Evolutionary conservation across 2,888 invertebrate genomes (phyloP), one percentile per base, ranked within the genome.

Genomic region (Xestia ashworthii): DNA sequence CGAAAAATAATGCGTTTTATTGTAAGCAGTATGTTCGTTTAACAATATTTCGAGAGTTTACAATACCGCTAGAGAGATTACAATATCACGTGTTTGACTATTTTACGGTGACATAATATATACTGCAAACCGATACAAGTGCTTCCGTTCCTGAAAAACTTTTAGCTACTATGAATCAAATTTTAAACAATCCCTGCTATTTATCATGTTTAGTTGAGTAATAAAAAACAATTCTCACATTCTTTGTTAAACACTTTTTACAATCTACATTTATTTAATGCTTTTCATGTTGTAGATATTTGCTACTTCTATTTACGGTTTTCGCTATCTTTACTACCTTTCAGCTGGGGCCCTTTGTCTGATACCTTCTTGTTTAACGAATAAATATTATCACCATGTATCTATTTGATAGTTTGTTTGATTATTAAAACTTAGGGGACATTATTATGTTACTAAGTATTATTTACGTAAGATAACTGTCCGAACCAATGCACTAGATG

Each of bases 311-410:
- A 55, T 38, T 69, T n/a, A 74, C 32, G 32, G 25, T 5, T 41
- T 67, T 67, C 19, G 25, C 4, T 74, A 60, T 69, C 11, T 48
- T 48, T 32, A 55, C 14, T 78, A 70, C 70, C 25, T 46, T n/a
- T 62, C 58, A 74, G 32, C 9, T 64, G 19, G 5, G 38, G 44
- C 41, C 50, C 32, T 48, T 75, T 81, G 55, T 16, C 48, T 81
- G 48, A 16, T 74, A 75, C 58, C 48, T 68, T 64, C 55, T 64
- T 53, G 16, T 16, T 66, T 73, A 16, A 25, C 25, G 75, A 75
- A 75, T 65, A 81, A 68, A 68, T 74, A 68, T 32, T 68, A 69
- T 58, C 64, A 53, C 8, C 5, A 58, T 25, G 50, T 58, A 81
- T 81, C 48, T 55, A 25, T 6, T 41, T 22, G 16, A 55, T 68